Base-by-base conservation (phyloP, 2,113 vertebrate genomes). In the Nesogale talazaci region DNA sequence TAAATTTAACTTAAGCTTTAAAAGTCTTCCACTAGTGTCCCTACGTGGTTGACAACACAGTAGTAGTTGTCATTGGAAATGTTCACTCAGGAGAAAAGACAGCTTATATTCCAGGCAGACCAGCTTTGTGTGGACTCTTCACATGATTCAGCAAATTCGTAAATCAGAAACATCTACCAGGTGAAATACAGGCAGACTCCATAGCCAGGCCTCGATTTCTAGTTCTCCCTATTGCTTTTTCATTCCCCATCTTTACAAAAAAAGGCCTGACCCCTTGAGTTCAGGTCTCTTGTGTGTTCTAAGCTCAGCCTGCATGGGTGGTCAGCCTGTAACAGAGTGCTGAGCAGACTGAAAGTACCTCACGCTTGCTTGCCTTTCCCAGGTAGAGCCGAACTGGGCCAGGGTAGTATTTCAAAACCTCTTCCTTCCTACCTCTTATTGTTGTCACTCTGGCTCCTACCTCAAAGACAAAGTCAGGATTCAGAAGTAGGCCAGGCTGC, bases 381-480 rank as follows among this genome's bases (percentile, higher is more conserved):
- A 52, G 77, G 69, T 86, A n/a, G 80, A 82, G n/a, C 56, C 27
- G 67, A 95, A 92, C 83, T 76, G 82, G 94, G 81, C 75, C 94
- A 91, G 42, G 14, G 15, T 25, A 40, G 22, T 46, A 81, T 76
- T 82, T 36, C 94, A 87, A 80, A 76, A 90, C 10, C 15, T 93
- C 75, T 76, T 93, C 74, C 86, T 72, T 75, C 81, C 46, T 42
- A 31, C 57, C 20, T 52, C 67, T 67, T 61, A 22, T 17, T 19
- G 36, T 56, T 74, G 31, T 42, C 63, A 46, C 19, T 36, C 38
- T 65, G 67, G 63, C 57, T 77, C 63, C 84, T 40, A 61, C 77
- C 91, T 94, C n/a, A 72, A 91, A 92, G 88, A 82, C 88, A 94
- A 95, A 36, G 86, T 87, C 88, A 79, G 46, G 57, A 56, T 82